These are phyloP conservation scores for Polietes domitor DNA, from an alignment of 2,888 invertebrate genomes.

Conservation along the genomic window DNA sequence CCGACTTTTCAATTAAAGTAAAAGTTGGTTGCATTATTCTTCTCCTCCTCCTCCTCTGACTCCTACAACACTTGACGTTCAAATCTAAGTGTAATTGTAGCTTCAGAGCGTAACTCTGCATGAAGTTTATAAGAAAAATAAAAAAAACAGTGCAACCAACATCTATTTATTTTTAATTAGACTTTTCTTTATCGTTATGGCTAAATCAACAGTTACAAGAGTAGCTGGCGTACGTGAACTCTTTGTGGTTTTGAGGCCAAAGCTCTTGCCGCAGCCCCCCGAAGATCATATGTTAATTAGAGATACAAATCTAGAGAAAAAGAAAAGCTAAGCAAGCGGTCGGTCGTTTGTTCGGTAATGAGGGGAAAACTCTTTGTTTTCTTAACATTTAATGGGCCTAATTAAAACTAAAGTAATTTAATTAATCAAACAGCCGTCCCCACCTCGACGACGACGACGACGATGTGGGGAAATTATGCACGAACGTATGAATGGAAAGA, in stretches of 20 bases:
- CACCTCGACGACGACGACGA: no score
- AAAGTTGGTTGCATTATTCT: conserved; percentile 45
- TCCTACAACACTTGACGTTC: no score
- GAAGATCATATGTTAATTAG: conserved; percentile 32
- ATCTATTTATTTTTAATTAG: conserved; percentile 18
- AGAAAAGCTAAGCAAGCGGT: neutral
- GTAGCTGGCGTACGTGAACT: neutral
- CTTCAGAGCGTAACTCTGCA: conserved; percentile 5
- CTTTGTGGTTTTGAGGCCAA: conserved; percentile 26
- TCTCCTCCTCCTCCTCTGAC: conserved; percentile 29
- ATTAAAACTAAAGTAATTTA: conserved; percentile 28
- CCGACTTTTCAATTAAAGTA: conserved; percentile 57
- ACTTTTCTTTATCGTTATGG: conserved; percentile 44
- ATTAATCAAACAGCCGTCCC: conserved; percentile 13
- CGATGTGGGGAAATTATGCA: neutral
- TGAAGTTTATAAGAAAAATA: no score
- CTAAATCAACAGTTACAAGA: conserved; percentile 9
- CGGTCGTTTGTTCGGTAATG: no score
- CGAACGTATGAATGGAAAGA: neutral
- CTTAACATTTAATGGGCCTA: conserved; percentile 13
- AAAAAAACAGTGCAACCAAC: neutral
- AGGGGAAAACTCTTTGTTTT: neutral
- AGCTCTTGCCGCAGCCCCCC: neutral
- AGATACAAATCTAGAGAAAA: no score
- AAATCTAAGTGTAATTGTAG: conserved; percentile 30